A percentile compares a stretch with the other conserved stretches of the same genome.
Evolutionary conservation across 2,888 invertebrate species (phyloP).

Genomic region (Sphaeridia pumilis): DNA sequence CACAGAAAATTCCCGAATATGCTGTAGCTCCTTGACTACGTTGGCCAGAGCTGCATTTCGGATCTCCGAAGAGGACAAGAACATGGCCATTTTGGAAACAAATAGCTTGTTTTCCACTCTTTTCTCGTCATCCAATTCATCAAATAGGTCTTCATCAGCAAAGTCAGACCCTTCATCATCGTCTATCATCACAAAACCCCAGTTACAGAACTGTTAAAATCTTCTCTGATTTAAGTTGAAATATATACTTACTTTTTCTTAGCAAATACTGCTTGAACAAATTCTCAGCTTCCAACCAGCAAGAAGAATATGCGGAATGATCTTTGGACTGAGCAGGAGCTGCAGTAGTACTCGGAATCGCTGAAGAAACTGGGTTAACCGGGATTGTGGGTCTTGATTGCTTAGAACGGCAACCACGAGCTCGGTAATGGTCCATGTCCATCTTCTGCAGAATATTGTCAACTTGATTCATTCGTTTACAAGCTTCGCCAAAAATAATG

Average conservation of each 20-base stretch:
- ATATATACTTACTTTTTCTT: background rate
- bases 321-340: no score
- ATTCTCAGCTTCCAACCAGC: no score
- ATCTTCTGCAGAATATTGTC: no score
- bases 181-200: background rate
- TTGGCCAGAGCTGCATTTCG: conserved; percentile 20
- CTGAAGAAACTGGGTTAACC: no score
- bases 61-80: conserved; percentile 20
- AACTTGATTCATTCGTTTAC: no score
- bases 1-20: conserved; percentile 17
- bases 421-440: no score
- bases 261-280: background rate
- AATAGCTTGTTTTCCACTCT: conserved; percentile 18
- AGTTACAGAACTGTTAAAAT: background rate
- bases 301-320: no score
- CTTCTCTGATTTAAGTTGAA: no score
- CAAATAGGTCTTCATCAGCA: background rate
- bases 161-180: background rate
- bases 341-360: no score
- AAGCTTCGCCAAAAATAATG: no score
- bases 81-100: conserved; percentile 20
- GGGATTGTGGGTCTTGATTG: no score
- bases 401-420: no score
- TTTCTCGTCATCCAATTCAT: background rate
- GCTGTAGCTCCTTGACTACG: conserved; percentile 18